Evolutionary conservation across 2,888 invertebrate species (phyloP), one percentile per base, ranked within the genome.

Genomic region (Erynnis tages): DNA sequence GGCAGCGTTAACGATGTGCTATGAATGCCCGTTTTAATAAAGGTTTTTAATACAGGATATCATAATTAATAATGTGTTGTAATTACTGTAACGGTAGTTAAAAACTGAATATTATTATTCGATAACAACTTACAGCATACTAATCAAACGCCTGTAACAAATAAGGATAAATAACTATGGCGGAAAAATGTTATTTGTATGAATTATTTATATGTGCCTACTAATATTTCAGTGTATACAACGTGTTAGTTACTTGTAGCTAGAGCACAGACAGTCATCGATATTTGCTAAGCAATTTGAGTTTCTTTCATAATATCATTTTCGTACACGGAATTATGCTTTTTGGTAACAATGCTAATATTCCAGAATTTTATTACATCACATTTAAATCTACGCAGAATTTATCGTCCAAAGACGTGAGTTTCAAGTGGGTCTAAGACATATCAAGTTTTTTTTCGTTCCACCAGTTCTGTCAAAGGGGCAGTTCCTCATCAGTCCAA

Each of bases 241-340:
- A 38, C 14, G n/a, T 29, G n/a, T 19, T 14, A 17, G 17, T 41
- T 19, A 30, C 16, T 47, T 40, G 41, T 52, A n/a, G n/a, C 21
- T 17, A 53, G 54, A 52, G 29, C 55, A n/a, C n/a, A 54, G 60
- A 53, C 54, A 55, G 60, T 54, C 55, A 25, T 34, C 14, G 23
- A 14, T 69, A 61, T 75, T 73, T 70, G 54, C 57, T 43, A 29
- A 57, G 47, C 56, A 54, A 72, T 76, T 75, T 60, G 66, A 75
- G 61, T 56, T 45, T 13, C 1, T 32, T 54, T 60, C 54, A 54
- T 76, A 75, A 73, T 69, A 67, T 29, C 49, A 56, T 63, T 56
- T 57, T 53, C 55, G 58, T 56, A 66, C 49, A 53, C 63, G 68
- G 67, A 73, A 13, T 38, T 66, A 55, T 54, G 17, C 4, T 45